Base-by-base conservation (phyloP, 2,888 invertebrate genomes). In the Eupithecia subumbrata region DNA sequence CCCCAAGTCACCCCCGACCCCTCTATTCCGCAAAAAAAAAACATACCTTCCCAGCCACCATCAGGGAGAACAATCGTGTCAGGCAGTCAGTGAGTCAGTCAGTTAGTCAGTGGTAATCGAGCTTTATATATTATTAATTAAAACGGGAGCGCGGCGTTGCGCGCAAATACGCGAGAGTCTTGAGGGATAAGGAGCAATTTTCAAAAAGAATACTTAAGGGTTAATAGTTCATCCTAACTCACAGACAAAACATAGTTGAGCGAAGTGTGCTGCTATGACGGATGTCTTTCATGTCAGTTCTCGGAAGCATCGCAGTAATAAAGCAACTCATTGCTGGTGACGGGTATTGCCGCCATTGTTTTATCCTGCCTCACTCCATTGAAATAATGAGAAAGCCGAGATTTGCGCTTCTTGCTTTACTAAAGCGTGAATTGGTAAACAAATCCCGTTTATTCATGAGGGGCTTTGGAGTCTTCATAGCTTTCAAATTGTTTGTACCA, bases 271-370 rank as follows among this genome's bases (percentile, higher is more conserved):
- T 25, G 25, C 0, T 22, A 34, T 25, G 64, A 34, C 30, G n/a
- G 52, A 56, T 64, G 30, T 64, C 34, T 18, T 16, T 18, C 8
- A 18, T 30, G 34, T 18, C 34, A 7, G 30, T 64, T 34, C 64
- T 30, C 34, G 22, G 18, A 64, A 30, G 34, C 34, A 34, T 7
- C 64, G 64, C 25, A 11, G 34, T 34, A 64, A 64, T 64, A 64
- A 34, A 30, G 30, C 64, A 34, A 14, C 3, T 9, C 64, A 64
- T 34, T 34, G 64, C 64, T 18, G 16, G 34, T 34, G 64, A 64
- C 64, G 34, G 34, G 16, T 64, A 64, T 64, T 64, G 34, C 64
- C 64, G 18, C 64, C 64, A 64, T 64, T 64, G 64, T 64, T 34
- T 34, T 18, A 64, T n/a, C 63, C 30, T 64, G 16, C 34, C 25